These are phyloP conservation scores for Syngnathus floridae DNA, from an alignment of 2,113 vertebrate species.

Conservation along the genomic window DNA sequence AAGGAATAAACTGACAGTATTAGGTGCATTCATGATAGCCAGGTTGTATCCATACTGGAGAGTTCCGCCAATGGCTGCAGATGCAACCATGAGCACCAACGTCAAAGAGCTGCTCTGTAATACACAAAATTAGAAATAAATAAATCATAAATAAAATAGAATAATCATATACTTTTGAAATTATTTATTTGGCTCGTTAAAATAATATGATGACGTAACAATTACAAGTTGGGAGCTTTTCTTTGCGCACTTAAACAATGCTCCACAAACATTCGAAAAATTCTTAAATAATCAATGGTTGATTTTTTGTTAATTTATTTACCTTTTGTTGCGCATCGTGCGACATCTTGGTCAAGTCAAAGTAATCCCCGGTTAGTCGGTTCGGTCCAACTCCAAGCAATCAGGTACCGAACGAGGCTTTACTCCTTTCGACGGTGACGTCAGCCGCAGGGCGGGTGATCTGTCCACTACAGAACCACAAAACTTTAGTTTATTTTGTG, in stretches of 20 bases:
- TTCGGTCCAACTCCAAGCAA: neutral
- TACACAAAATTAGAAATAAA: slow-evolving; percentile 6
- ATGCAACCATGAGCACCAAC: slow-evolving; percentile 78
- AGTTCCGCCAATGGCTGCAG: slow-evolving; percentile 83
- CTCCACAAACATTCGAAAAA: neutral
- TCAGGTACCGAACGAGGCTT: neutral
- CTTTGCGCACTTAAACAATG: neutral
- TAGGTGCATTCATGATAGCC: slow-evolving; percentile 84
- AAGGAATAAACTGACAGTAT: slow-evolving; percentile 63
- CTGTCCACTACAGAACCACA: neutral
- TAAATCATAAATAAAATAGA: neutral
- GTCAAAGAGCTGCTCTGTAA: slow-evolving; percentile 64
- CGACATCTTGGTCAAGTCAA: slow-evolving; percentile 29
- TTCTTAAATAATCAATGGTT: neutral
- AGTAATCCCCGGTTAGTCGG: neutral
- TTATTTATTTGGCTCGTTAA: neutral
- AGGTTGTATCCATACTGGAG: slow-evolving; percentile 92
- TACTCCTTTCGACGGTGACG: slow-evolving; percentile 17
- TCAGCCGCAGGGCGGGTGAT: neutral
- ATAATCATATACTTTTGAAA: neutral
- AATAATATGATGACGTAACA: neutral
- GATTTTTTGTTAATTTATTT: neutral
- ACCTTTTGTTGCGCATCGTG: slow-evolving; percentile 39
- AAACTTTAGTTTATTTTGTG: too few relatives aligned
- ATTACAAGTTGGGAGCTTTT: neutral